These are phyloP conservation scores for Marasmarcha lunaedactyla DNA, from an alignment of 2,888 invertebrate genomes.

Conservation along the genomic window DNA sequence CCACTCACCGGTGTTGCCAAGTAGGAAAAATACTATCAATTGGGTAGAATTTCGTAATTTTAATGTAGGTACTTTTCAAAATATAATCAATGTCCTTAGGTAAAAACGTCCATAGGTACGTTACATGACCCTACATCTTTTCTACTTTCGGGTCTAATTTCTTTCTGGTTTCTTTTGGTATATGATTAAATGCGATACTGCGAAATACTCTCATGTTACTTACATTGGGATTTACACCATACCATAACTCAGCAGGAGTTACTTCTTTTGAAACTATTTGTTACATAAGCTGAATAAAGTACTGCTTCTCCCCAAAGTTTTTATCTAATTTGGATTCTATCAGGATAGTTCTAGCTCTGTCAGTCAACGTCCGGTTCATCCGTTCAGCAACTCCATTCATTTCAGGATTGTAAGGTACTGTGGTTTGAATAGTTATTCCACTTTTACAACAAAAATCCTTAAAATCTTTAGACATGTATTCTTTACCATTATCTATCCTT, in stretches of 20 bases:
- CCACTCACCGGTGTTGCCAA: too few species aligned
- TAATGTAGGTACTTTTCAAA: too few species aligned
- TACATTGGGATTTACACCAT: conserved; percentile 2
- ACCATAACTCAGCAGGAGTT: conserved; percentile 2
- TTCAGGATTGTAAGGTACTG: conserved; percentile 14
- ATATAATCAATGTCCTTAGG: too few species aligned
- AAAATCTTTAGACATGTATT: conserved; percentile 5
- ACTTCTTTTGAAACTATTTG: background rate
- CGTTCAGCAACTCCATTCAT: conserved; percentile 14
- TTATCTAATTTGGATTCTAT: conserved; percentile 10
- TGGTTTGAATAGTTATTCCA: conserved; percentile 6
- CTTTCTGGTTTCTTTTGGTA: conserved; percentile 8
- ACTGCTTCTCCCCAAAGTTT: conserved; percentile 11
- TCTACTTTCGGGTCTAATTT: conserved; percentile 3
- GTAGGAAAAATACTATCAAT: too few species aligned
- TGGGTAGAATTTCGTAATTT: too few species aligned
- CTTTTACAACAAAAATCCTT: conserved; percentile 6
- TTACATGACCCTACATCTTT: too few species aligned
- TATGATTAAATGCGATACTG: conserved; percentile 12
- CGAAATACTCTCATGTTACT: conserved; percentile 14
- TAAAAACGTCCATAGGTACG: too few species aligned
- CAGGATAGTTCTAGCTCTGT: conserved; percentile 13
- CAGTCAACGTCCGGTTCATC: conserved; percentile 14
- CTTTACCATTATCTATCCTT: conserved; percentile 3
- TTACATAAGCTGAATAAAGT: conserved; percentile 3